Evolutionary conservation across 2,797 vertebrate species (phyloP).

Genomic region (Hyperoplus immaculatus): DNA sequence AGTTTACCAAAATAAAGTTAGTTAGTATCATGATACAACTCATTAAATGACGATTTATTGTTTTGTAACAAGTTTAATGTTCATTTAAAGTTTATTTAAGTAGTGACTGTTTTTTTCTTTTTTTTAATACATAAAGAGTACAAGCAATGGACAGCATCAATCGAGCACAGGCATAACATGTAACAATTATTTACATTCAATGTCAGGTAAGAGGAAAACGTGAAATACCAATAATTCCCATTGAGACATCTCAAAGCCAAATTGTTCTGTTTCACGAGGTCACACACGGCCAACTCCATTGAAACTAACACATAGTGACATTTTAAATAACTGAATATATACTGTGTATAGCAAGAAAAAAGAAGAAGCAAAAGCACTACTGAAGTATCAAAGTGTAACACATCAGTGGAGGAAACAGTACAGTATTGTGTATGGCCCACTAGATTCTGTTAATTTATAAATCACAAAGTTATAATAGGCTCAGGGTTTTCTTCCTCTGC

Average conservation of each 20-base stretch:
- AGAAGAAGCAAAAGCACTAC: slow-evolving; percentile 17
- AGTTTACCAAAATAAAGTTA: too few species aligned
- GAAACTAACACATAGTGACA: slow-evolving; percentile 58
- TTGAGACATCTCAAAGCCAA: slow-evolving; percentile 71
- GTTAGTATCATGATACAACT: background rate
- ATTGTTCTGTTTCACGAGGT: slow-evolving; percentile 66
- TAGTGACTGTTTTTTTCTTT: background rate
- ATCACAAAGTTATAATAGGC: slow-evolving; percentile 78
- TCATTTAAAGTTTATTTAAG: slow-evolving; percentile 37
- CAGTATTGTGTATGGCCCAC: slow-evolving; percentile 26
- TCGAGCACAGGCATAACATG: slow-evolving; percentile 42
- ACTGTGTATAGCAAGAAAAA: slow-evolving; percentile 32
- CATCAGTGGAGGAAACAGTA: slow-evolving; percentile 42
- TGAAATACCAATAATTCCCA: slow-evolving; percentile 52
- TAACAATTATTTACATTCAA: slow-evolving; percentile 68
- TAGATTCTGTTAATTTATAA: slow-evolving; percentile 19
- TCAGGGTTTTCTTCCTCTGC: slow-evolving; percentile 73
- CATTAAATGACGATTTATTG: background rate
- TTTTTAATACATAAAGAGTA: slow-evolving; percentile 41
- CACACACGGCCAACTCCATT: slow-evolving; percentile 45
- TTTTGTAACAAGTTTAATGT: slow-evolving; percentile 51
- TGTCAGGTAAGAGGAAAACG: slow-evolving; percentile 44
- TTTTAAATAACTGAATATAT: slow-evolving; percentile 74
- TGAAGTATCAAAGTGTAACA: slow-evolving; percentile 42
- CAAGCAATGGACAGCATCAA: slow-evolving; percentile 58